phyloP scores from a whole-genome alignment of 2,888 invertebrate genomes.

The Apamea monoglypha region DNA sequence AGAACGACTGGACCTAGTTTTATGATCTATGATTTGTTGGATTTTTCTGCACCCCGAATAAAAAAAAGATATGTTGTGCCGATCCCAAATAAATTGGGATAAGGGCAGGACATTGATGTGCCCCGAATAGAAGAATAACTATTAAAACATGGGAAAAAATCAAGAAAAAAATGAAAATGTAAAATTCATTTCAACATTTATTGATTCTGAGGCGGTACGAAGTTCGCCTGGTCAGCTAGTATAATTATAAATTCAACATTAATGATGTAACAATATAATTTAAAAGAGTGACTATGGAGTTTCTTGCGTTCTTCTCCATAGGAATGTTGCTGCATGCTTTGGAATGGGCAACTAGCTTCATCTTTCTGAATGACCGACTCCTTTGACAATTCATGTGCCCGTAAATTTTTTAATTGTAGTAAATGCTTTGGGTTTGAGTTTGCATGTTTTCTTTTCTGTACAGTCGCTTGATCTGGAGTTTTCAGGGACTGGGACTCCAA shows the following conservation, averaged over 20 bases:
- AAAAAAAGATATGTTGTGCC: no score
- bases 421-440: neutral
- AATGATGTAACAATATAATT: neutral
- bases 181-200: neutral
- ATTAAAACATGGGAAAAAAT: no score
- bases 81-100: no score
- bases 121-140: no score
- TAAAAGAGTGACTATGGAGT: neutral
- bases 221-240: neutral
- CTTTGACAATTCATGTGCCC: no score
- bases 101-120: no score
- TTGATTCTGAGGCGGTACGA: neutral
- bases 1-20: no score
- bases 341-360: neutral
- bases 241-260: neutral
- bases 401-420: neutral
- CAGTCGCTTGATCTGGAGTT: neutral
- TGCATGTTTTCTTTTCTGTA: neutral
- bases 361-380: neutral
- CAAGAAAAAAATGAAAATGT: no score
- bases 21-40: no score
- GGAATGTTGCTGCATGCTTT: neutral
- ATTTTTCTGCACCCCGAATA: no score
- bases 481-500: no score
- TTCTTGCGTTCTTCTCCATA: neutral